Conservation (phyloP, 64 coral and sea anemone species). For the Anthopleura sola region DNA sequence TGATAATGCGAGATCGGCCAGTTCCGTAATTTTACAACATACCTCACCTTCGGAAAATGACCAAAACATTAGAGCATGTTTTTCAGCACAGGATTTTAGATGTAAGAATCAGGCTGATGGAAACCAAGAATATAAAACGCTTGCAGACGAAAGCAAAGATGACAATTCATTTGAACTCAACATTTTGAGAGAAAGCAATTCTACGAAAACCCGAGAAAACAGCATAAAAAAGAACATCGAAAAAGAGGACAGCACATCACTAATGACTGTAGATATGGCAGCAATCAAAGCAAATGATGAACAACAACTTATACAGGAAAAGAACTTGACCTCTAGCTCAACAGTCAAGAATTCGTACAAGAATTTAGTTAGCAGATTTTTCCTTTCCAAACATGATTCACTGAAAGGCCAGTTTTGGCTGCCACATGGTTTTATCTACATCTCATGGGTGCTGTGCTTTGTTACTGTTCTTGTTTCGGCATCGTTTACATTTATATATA, state of each 20-base stretch:
- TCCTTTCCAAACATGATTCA: neutral
- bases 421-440: constrained; percentile 38
- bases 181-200: neutral
- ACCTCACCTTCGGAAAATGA: neutral
- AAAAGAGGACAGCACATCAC: neutral
- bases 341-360: neutral
- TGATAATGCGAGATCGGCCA: neutral
- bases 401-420: neutral
- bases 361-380: neutral
- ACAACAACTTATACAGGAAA: neutral
- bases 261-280: neutral
- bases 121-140: too few relatives aligned
- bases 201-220: neutral
- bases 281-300: neutral
- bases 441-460: constrained; percentile 70
- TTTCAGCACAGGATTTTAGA: neutral
- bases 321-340: neutral
- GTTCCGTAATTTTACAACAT: neutral
- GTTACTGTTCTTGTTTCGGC: constrained; percentile 50
- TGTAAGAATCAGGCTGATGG: too few relatives aligned
- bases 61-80: neutral
- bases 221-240: neutral
- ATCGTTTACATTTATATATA: constrained; percentile 64
- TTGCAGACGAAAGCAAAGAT: neutral
- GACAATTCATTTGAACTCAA: neutral